These are phyloP conservation scores for human DNA, from an alignment of 2,113 vertebrate genomes.

Conservation along the genomic window DNA sequence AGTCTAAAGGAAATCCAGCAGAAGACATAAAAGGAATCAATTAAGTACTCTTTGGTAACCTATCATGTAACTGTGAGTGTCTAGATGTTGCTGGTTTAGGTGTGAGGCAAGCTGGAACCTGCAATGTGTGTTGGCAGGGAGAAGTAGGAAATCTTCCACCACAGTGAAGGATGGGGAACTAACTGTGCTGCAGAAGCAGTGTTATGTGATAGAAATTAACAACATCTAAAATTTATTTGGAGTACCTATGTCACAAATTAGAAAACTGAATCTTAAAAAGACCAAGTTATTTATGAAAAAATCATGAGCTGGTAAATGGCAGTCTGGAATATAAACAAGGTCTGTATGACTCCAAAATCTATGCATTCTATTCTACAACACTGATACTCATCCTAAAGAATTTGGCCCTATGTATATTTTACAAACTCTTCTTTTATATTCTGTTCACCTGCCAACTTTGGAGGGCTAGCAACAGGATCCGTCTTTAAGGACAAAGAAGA, in stretches of 20 bases:
- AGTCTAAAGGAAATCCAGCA: slow-evolving; percentile 37
- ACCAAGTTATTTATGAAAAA: neutral
- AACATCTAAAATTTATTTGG: neutral
- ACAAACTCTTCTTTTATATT: neutral
- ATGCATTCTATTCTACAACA: neutral
- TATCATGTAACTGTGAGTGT: neutral
- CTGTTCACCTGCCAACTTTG: neutral
- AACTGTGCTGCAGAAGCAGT: neutral
- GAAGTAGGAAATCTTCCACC: neutral
- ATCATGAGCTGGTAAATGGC: neutral
- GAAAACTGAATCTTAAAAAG: neutral
- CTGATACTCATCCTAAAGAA: neutral
- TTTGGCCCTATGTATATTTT: neutral
- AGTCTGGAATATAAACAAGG: neutral
- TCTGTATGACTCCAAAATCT: neutral
- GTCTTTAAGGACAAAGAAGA: neutral
- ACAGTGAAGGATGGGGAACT: neutral
- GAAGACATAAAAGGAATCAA: slow-evolving; percentile 40
- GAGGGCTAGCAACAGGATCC: neutral
- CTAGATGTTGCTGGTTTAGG: slow-evolving; percentile 24
- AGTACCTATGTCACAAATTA: slow-evolving; percentile 19
- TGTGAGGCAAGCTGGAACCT: slow-evolving; percentile 8
- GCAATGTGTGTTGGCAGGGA: neutral
- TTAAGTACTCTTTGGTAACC: slow-evolving; percentile 25
- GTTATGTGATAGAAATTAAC: neutral